These are phyloP conservation scores for Conomelus anceps DNA, from an alignment of 2,888 invertebrate species.

Conservation along the genomic window DNA sequence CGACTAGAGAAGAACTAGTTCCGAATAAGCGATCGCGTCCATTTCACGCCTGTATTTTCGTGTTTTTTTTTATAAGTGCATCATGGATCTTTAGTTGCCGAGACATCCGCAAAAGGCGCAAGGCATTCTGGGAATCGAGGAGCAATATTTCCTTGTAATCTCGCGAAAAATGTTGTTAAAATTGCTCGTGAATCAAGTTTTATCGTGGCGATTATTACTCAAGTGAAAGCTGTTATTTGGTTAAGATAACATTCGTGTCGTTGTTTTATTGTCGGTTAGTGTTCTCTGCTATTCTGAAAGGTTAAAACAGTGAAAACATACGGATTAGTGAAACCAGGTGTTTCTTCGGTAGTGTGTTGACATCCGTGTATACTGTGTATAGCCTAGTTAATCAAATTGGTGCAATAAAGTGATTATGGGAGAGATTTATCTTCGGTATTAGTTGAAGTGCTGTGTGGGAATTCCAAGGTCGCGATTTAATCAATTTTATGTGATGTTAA, in stretches of 20 bases:
- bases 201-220: constrained; percentile 7
- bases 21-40: constrained; percentile 28
- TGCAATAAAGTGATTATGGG: constrained; percentile 7
- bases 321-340: constrained; percentile 28
- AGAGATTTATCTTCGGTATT: constrained; percentile 14
- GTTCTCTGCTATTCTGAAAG: neutral
- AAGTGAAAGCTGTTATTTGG: constrained; percentile 3
- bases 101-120: constrained; percentile 35
- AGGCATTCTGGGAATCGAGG: constrained; percentile 33
- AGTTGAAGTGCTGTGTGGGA: constrained; percentile 2
- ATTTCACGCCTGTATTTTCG: constrained; percentile 29
- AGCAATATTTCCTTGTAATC: constrained; percentile 33
- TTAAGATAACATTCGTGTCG: neutral
- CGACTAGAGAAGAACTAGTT: constrained; percentile 24
- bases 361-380: constrained; percentile 18
- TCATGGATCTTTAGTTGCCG: constrained; percentile 31
- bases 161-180: constrained; percentile 29
- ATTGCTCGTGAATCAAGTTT: neutral
- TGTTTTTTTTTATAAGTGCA: constrained; percentile 34
- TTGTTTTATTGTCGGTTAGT: no score
- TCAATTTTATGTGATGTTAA: constrained; percentile 30
- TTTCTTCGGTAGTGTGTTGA: constrained; percentile 29
- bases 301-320: constrained; percentile 26
- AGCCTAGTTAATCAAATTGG: neutral
- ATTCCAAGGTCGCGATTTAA: constrained; percentile 2